Evolutionary conservation across 2,113 vertebrate species (phyloP), one percentile per base, ranked within the genome.

Genomic region (Prunella fulvescens): DNA sequence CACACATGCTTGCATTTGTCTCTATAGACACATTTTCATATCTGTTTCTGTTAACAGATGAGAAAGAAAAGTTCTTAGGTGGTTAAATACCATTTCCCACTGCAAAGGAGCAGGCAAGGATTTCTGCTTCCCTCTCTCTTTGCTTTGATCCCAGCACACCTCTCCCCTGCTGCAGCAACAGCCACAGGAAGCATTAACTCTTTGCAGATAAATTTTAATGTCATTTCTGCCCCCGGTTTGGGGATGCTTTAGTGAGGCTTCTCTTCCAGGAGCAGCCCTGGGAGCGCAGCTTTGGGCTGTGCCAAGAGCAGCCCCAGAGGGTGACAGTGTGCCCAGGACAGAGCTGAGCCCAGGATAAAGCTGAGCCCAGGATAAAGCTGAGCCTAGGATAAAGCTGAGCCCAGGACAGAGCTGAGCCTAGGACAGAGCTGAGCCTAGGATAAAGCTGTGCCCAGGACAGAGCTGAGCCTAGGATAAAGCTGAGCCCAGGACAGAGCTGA

Each of bases 221-320:
- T 6, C 0, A 26, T 62, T 81, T 66, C 56, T 91, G 42, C 33
- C 23, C 53, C 44, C 35, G 50, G 37, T 3, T 24, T 16, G 12
- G 37, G 31, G 33, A 51, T 4, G 5, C n/a, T 62, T 50, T 14
- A 24, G 20, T 4, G 31, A 56, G 5, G 47, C 19, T 72, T 47
- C 45, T 44, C 65, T 39, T 11, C 9, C n/a, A 5, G 0, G 1
- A 20, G 26, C 54, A 26, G 19, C 0, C 0, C 28, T 51, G 40
- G 40, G 28, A 37, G 40, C 54, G 9, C 26, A 79, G 40, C 74
- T 82, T 44, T 45, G 54, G 18, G n/a, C 47, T 50, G 42, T 18
- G 57, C 35, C 58, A 60, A 25, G n/a, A 25, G 15, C 57, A 58
- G 23, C 57, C 14, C 25, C 57, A 53, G 50, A 37, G n/a, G 57